Evolutionary conservation across 2,113 vertebrate genomes (phyloP).

Genomic region (Myocastor coypus): DNA sequence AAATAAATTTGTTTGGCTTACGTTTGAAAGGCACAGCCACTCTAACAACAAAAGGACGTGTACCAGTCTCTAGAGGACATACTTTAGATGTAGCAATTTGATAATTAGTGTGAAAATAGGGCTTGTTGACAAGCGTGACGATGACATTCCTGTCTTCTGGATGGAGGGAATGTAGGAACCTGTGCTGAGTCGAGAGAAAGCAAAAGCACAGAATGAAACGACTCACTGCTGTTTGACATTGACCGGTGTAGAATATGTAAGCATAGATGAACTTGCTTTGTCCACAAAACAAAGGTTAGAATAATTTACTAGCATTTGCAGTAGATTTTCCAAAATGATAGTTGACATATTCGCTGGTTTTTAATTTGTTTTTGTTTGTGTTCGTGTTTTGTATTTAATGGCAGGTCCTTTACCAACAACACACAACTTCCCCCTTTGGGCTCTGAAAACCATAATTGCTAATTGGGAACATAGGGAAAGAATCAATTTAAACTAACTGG

Average conservation of each 20-base stretch:
- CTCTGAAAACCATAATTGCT: constrained; percentile 65
- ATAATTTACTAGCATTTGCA: background rate
- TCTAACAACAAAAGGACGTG: background rate
- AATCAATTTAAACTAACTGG: constrained; percentile 77
- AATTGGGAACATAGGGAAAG: constrained; percentile 65
- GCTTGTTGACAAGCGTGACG: background rate
- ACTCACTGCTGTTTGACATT: background rate
- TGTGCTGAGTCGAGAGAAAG: background rate
- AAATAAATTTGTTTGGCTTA: background rate
- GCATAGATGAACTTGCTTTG: background rate
- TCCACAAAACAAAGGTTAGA: background rate
- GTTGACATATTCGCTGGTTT: constrained; percentile 12
- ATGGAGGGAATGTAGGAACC: background rate
- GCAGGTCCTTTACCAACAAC: constrained; percentile 42
- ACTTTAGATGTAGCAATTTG: background rate
- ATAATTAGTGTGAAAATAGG: constrained; percentile 23
- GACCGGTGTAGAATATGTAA: background rate
- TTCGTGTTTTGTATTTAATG: constrained; percentile 61
- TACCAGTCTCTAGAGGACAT: background rate
- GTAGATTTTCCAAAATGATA: constrained; percentile 1
- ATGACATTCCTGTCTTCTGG: background rate
- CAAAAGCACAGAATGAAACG: background rate
- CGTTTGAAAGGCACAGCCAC: background rate
- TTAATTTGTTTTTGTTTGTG: constrained; percentile 55
- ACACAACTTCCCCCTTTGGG: constrained; percentile 39